These are phyloP conservation scores for Mormyrops boulengeri DNA, from an alignment of 2,797 vertebrate genomes.

Conservation along the genomic window DNA sequence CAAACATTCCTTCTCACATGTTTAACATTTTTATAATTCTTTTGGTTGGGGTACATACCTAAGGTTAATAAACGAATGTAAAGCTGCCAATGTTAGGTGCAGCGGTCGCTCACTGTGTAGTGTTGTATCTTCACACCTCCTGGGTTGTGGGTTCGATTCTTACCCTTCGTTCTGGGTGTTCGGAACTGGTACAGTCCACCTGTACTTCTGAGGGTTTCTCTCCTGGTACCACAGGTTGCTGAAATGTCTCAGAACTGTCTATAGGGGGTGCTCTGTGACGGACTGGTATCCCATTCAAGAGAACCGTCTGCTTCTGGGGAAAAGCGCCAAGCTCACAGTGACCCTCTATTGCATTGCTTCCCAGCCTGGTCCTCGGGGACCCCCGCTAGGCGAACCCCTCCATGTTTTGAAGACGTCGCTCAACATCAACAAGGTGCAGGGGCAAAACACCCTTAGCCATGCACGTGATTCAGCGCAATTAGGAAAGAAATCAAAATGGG, in stretches of 20 bases:
- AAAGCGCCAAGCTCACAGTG: background rate
- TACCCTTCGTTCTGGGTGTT: background rate
- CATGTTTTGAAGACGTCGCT: background rate
- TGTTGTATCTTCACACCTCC: background rate
- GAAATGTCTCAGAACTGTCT: background rate
- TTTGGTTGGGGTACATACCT: background rate
- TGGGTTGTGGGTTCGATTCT: background rate
- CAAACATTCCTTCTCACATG: background rate
- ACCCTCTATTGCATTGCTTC: background rate
- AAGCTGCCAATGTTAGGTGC: background rate
- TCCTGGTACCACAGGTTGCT: background rate
- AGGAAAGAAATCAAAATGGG: background rate
- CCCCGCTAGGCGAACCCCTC: background rate
- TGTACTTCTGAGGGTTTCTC: background rate
- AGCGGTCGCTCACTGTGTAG: background rate
- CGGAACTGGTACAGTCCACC: background rate
- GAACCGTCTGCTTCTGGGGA: background rate
- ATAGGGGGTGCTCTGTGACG: background rate
- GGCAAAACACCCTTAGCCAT: background rate
- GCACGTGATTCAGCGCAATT: background rate
- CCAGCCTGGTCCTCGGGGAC: background rate
- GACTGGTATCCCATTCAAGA: background rate
- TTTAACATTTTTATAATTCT: background rate
- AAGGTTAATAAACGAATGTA: background rate
- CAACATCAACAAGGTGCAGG: background rate